Base-by-base conservation (phyloP, 1,140 invertebrate genomes). In the Gryon sp. region DNA sequence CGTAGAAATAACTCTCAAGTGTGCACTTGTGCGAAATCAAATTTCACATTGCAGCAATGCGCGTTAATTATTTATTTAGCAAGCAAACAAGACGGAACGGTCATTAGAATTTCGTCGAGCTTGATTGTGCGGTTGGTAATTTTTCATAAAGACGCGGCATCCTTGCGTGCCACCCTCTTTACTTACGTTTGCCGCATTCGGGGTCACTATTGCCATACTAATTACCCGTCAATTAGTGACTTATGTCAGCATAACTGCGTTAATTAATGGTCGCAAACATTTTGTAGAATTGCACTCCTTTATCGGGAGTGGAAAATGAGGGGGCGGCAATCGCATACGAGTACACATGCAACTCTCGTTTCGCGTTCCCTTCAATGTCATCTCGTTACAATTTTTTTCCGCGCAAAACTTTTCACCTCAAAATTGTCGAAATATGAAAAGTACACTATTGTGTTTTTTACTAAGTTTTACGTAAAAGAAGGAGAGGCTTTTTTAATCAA, bases 151-250 rank as follows among this genome's bases (percentile, higher is more conserved):
- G 32, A 52, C 46, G 14, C 50, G 15, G 2, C 38, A 20, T 38
- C 45, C 20, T 41, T 70, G n/a, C 41, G 18, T 52, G 24, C 50
- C 38, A 48, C 66, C 53, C 65, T 52, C 72, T 65, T 55, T 59
- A 59, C 40, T 78, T 74, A 48, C 34, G 48, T 70, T 66, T 38
- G 11, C 18, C 40, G 34, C 50, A 34, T 12, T 45, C 38, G 19
- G 34, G 84, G 83, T 84, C 85, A 85, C 79, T 83, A 77, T 83
- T 83, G 79, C 78, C 73, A 78, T 78, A 81, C 79, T 85, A 87
- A 86, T 86, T 86, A 84, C 80, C 80, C 79, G 78, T 82, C 86
- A 87, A 86, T 87, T 87, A 88, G 84, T 73, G 82, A 83, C 81
- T 84, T 82, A 74, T 76, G 79, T 84, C 83, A 82, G 76, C 83